phyloP scores from a whole-genome alignment of 2,797 vertebrate species.

The Alosa sapidissima region DNA sequence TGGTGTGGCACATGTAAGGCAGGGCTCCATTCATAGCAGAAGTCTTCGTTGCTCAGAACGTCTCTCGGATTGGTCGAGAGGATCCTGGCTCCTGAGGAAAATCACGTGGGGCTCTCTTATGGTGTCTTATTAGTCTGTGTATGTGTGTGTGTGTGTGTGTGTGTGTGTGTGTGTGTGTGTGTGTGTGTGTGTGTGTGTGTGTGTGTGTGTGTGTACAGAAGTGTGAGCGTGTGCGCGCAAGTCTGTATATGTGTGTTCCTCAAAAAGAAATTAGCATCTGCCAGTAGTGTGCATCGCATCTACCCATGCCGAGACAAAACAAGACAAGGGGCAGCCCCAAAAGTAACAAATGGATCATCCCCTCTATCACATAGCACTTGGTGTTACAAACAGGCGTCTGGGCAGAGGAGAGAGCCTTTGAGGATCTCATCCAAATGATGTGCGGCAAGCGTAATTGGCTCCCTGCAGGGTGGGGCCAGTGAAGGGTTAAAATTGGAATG shows the following conservation, averaged over 20 bases:
- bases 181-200: not conserved
- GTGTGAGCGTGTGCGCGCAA: not conserved
- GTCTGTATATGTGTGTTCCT: not conserved
- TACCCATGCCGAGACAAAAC: not conserved
- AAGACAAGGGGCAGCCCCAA: not conserved
- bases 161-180: not conserved
- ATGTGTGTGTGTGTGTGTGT: too few relatives aligned
- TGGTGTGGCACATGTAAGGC: not conserved
- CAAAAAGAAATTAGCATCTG: not conserved
- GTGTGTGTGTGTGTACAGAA: not conserved
- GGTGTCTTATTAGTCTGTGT: not conserved
- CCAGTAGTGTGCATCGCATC: not conserved
- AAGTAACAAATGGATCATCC: not conserved
- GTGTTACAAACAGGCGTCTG: not conserved
- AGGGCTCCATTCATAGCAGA: not conserved
- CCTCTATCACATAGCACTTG: not conserved
- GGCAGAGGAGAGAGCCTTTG: not conserved
- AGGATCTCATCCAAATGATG: not conserved
- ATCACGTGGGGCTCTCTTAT: not conserved
- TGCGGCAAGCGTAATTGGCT: not conserved
- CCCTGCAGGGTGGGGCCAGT: not conserved
- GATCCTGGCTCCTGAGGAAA: not conserved
- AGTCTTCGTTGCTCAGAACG: not conserved
- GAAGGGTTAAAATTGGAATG: slow-evolving; percentile 14
- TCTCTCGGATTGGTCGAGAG: not conserved